These are phyloP conservation scores for Corvus moneduloides DNA, from an alignment of 2,113 vertebrate genomes.

Conservation along the genomic window DNA sequence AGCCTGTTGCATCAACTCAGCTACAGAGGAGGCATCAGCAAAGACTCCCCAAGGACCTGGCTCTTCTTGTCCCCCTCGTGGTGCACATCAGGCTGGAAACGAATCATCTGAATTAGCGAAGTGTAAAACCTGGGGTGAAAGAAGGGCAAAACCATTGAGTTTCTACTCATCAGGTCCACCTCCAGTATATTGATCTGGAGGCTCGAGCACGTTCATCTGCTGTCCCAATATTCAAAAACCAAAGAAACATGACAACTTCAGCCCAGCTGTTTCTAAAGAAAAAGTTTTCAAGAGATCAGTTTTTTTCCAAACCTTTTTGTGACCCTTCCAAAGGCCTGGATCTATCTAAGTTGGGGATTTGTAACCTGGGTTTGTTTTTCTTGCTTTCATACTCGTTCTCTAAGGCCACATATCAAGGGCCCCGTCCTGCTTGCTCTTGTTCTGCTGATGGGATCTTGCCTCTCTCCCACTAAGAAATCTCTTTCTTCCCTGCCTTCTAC, in stretches of 20 bases:
- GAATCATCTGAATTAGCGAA: neutral
- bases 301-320: neutral
- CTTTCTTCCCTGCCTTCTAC: neutral
- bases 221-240: neutral
- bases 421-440: neutral
- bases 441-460: neutral
- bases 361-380: neutral
- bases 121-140: neutral
- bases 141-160: neutral
- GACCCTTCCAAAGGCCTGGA: neutral
- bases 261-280: neutral
- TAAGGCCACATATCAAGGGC: rapidly evolving
- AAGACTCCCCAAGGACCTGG: neutral
- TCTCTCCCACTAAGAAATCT: neutral
- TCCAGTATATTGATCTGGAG: neutral
- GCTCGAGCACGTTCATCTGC: neutral
- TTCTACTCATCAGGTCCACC: neutral
- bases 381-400: neutral
- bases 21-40: neutral
- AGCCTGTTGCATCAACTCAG: neutral
- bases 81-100: neutral
- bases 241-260: neutral
- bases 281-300: neutral
- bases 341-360: neutral
- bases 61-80: neutral